These are phyloP conservation scores for Ctenosaura bakeri DNA, from an alignment of 2,797 vertebrate species.

Conservation along the genomic window DNA sequence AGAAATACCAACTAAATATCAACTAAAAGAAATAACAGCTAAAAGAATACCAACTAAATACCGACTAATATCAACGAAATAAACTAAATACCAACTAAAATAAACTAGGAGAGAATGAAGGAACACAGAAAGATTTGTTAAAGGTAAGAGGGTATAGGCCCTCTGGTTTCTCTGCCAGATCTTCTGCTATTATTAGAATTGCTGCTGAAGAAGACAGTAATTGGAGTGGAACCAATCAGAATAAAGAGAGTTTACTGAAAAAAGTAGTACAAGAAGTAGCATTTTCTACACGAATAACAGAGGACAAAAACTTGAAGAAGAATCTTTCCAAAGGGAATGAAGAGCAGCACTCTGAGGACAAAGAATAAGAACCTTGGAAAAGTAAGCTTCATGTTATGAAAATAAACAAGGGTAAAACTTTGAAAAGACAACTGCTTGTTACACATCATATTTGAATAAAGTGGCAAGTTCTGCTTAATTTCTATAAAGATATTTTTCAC, in stretches of 20 bases:
- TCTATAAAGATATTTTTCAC: slow-evolving; percentile 1
- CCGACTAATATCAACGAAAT: not conserved
- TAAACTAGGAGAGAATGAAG: not conserved
- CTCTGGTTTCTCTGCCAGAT: not conserved
- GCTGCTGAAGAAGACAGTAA: not conserved
- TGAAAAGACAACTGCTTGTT: not conserved
- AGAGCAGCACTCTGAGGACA: too few species aligned
- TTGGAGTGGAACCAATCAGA: not conserved
- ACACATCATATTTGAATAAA: not conserved
- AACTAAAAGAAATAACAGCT: not conserved
- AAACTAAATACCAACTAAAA: not conserved
- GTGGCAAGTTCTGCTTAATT: not conserved
- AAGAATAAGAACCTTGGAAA: not conserved
- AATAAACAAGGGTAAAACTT: not conserved
- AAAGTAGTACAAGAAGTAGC: not conserved
- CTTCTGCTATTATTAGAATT: not conserved
- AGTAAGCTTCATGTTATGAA: not conserved
- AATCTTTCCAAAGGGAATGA: not conserved
- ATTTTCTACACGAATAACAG: not conserved
- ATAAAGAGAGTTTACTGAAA: not conserved
- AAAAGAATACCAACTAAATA: not conserved
- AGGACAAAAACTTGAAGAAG: not conserved
- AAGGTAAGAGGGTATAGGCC: too few species aligned
- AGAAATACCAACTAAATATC: not conserved
- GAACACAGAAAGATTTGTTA: not conserved